phyloP scores from a whole-genome alignment of 1,140 invertebrate species.

The Drepana arcuata region DNA sequence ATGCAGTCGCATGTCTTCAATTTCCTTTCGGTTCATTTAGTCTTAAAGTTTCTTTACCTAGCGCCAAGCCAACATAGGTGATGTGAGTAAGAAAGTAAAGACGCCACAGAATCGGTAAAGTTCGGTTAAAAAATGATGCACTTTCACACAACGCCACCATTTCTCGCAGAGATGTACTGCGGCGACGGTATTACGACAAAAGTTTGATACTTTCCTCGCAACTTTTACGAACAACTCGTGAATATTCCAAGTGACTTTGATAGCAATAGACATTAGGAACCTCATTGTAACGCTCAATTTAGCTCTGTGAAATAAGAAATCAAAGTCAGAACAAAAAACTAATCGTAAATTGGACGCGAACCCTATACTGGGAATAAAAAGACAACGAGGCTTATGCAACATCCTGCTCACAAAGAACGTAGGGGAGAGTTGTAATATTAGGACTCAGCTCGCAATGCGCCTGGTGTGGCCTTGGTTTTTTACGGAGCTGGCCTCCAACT shows the following conservation, averaged over 20 bases:
- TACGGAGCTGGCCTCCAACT: slow-evolving; percentile 55
- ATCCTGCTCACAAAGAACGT: slow-evolving; percentile 48
- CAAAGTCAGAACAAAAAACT: slow-evolving; percentile 47
- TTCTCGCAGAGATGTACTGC: slow-evolving; percentile 18
- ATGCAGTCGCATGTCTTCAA: no score
- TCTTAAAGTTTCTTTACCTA: slow-evolving; percentile 42
- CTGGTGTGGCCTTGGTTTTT: slow-evolving; percentile 64
- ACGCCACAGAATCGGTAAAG: slow-evolving; percentile 22
- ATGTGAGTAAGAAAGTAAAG: slow-evolving; percentile 21
- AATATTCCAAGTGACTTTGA: slow-evolving; percentile 19
- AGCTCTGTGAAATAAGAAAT: slow-evolving; percentile 27
- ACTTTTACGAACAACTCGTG: slow-evolving; percentile 17
- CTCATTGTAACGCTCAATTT: slow-evolving; percentile 35
- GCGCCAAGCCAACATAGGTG: slow-evolving; percentile 9
- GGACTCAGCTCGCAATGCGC: slow-evolving; percentile 41
- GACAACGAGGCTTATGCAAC: slow-evolving; percentile 67
- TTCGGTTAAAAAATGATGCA: slow-evolving; percentile 28
- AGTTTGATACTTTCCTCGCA: slow-evolving; percentile 29
- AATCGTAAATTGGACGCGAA: slow-evolving; percentile 60
- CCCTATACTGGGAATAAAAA: slow-evolving; percentile 54
- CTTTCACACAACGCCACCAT: slow-evolving; percentile 26
- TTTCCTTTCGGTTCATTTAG: slow-evolving; percentile 43
- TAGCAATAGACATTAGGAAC: slow-evolving; percentile 15
- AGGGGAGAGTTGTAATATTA: slow-evolving; percentile 53
- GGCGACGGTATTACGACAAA: slow-evolving; percentile 25